Conservation (phyloP, 2,113 vertebrate genomes). For the Anser brachyrhynchus region DNA sequence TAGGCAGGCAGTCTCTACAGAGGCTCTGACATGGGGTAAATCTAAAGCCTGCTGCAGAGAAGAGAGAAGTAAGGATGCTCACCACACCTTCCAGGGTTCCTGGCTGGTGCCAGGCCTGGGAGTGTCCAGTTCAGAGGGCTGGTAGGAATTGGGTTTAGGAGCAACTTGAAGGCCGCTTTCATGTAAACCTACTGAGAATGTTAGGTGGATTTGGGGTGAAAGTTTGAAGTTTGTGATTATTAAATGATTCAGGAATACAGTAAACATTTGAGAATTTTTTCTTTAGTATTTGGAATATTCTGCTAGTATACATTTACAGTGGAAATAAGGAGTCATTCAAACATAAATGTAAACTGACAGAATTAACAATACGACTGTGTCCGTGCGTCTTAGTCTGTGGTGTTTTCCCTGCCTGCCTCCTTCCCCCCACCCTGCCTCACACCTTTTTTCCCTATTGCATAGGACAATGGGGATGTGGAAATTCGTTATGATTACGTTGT, state of each 20-base stretch:
- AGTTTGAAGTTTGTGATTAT: neutral
- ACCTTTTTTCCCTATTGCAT: neutral
- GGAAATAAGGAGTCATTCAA: neutral
- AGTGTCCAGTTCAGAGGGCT: neutral
- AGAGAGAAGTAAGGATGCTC: neutral
- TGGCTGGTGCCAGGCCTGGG: neutral
- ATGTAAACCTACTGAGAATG: neutral
- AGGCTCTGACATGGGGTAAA: neutral
- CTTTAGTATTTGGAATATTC: neutral
- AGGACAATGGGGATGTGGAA: neutral
- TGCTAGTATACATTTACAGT: neutral
- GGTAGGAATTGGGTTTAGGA: neutral
- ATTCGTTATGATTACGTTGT: neutral
- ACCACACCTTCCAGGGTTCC: neutral
- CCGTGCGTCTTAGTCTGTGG: neutral
- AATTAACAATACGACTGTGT: neutral
- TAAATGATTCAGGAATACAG: neutral
- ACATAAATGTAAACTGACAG: neutral
- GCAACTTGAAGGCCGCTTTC: neutral
- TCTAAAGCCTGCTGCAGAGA: neutral
- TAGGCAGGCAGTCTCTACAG: neutral
- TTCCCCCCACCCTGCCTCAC: accelerated
- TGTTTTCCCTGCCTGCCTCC: neutral
- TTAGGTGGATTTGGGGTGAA: neutral
- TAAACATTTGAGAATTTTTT: neutral